Evolutionary conservation across 2,888 invertebrate genomes (phyloP).

Genomic region (Invenusta paracnida): DNA sequence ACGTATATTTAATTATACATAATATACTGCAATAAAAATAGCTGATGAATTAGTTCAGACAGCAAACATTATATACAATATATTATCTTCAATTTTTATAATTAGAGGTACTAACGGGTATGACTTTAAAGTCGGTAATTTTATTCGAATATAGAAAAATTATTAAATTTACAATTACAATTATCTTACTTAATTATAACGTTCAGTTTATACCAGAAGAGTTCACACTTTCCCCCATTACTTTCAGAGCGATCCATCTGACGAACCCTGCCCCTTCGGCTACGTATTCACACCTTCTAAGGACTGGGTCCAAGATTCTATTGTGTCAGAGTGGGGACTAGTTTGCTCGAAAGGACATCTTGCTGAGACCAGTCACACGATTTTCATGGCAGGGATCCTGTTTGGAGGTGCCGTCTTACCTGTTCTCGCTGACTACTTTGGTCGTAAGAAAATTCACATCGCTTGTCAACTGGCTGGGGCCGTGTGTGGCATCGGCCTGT

Average conservation of each 20-base stretch:
- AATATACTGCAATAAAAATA: too few relatives aligned
- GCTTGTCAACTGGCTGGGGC: neutral
- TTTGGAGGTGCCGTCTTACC: neutral
- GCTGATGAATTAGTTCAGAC: too few relatives aligned
- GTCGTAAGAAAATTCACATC: slow-evolving; percentile 1
- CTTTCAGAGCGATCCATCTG: neutral
- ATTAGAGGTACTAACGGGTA: too few relatives aligned
- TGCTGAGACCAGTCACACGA: neutral
- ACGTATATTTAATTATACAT: too few relatives aligned
- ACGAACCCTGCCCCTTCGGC: neutral
- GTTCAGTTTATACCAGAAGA: too few relatives aligned
- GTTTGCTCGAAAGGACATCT: neutral
- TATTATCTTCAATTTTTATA: too few relatives aligned
- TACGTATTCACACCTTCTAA: neutral
- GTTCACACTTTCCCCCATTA: too few relatives aligned
- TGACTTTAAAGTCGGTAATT: too few relatives aligned
- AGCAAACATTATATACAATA: too few relatives aligned
- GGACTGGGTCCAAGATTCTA: neutral
- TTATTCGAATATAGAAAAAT: too few relatives aligned
- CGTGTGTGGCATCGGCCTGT: neutral
- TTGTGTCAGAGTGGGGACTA: neutral
- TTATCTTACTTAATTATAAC: too few relatives aligned
- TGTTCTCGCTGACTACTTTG: neutral
- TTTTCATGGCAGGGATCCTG: neutral
- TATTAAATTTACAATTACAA: too few relatives aligned